These are phyloP conservation scores for Batillaria attramentaria DNA, from an alignment of 1,140 invertebrate genomes.

Conservation along the genomic window DNA sequence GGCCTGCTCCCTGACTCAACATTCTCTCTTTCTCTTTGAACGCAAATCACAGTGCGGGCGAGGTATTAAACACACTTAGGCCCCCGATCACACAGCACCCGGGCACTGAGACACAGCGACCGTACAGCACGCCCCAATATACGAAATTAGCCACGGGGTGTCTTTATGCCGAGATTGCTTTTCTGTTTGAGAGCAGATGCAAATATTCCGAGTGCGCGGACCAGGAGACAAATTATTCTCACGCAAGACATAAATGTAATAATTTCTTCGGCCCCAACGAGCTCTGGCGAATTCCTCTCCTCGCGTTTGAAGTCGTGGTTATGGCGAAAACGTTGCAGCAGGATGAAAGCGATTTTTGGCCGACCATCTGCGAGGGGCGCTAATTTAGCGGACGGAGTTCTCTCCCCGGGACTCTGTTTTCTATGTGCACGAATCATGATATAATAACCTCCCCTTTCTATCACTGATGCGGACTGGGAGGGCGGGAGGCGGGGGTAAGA, in stretches of 20 bases:
- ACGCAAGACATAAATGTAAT: conserved; percentile 33
- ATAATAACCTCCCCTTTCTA: conserved; percentile 25
- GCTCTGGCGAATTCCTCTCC: background rate
- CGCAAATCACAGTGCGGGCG: conserved; percentile 25
- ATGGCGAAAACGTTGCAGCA: conserved; percentile 8
- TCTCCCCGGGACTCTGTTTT: conserved; percentile 20
- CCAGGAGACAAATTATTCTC: conserved; percentile 30
- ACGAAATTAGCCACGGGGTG: conserved; percentile 24
- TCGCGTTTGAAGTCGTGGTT: conserved; percentile 31
- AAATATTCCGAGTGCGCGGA: conserved; percentile 28
- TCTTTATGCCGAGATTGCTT: conserved; percentile 30
- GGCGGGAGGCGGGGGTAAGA: too few species aligned
- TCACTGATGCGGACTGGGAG: too few species aligned
- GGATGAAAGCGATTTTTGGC: conserved; percentile 31
- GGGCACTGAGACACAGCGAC: background rate
- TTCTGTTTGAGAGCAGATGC: conserved; percentile 33
- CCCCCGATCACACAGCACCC: conserved; percentile 13
- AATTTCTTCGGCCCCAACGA: conserved; percentile 14
- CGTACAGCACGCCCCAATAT: conserved; percentile 10
- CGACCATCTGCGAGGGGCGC: conserved; percentile 27
- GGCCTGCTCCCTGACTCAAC: background rate
- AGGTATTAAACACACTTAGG: conserved; percentile 26
- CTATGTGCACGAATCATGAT: conserved; percentile 30
- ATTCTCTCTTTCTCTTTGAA: conserved; percentile 28
- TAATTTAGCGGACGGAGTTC: conserved; percentile 23